These are phyloP conservation scores for Tachuris rubrigastra DNA, from an alignment of 2,113 vertebrate species.

Conservation along the genomic window DNA sequence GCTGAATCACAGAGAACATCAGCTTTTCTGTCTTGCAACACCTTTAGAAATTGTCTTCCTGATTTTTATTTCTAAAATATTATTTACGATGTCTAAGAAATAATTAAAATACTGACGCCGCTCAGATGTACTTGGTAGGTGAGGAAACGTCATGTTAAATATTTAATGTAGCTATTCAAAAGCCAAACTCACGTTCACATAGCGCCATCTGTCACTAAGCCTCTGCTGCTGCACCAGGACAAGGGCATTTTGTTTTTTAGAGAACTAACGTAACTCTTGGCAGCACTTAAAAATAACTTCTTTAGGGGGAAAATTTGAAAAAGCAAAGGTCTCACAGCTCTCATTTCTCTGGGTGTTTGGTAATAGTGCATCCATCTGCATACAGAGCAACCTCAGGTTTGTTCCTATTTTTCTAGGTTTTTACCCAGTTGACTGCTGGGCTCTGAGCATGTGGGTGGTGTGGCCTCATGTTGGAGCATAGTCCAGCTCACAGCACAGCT, in stretches of 20 bases:
- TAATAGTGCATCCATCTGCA: neutral
- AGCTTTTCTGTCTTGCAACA: fast-evolving
- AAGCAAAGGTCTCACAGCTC: neutral
- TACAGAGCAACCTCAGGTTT: neutral
- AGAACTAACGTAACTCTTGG: neutral
- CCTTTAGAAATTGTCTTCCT: neutral
- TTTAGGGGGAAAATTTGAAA: neutral
- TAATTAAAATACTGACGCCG: neutral
- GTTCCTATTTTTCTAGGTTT: neutral
- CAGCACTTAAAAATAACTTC: neutral
- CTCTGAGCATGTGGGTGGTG: fast-evolving
- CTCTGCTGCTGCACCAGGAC: neutral
- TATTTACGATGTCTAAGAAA: neutral
- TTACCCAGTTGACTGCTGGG: neutral
- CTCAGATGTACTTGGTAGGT: neutral
- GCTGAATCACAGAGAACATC: neutral
- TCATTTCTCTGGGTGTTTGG: neutral
- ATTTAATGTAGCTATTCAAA: neutral
- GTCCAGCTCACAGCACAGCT: too few relatives aligned
- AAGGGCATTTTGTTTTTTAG: neutral
- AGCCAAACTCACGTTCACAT: neutral
- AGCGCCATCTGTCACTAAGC: constrained; percentile 18
- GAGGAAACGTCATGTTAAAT: neutral
- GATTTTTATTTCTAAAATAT: neutral
- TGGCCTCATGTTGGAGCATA: fast-evolving